phyloP scores from a whole-genome alignment of 2,797 vertebrate species.

The Phrynocephalus guinanensis region DNA sequence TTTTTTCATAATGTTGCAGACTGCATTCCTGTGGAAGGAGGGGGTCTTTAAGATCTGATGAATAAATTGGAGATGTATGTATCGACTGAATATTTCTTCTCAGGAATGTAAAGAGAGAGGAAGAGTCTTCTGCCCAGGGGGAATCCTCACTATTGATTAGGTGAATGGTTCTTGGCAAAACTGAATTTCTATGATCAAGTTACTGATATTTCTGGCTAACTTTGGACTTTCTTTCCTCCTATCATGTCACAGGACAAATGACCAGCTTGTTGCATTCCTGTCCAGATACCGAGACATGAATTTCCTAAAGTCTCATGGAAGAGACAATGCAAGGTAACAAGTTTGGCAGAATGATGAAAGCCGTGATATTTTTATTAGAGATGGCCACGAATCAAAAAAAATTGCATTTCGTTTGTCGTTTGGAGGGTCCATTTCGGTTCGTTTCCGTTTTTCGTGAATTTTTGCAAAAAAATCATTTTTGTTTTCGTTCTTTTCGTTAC shows the following conservation, averaged over 20 bases:
- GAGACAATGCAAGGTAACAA: conserved; percentile 94
- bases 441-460: no score
- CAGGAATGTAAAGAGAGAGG: neutral
- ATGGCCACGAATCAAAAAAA: no score
- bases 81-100: neutral
- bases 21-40: neutral
- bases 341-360: neutral
- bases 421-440: no score
- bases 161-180: neutral
- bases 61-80: neutral
- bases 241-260: conserved; percentile 86
- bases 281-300: conserved; percentile 97
- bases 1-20: neutral
- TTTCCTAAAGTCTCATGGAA: conserved; percentile 97
- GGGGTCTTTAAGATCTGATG: neutral
- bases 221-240: conserved; percentile 55
- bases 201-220: neutral
- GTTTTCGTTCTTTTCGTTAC: no score
- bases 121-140: neutral
- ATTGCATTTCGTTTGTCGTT: no score
- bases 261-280: conserved; percentile 96
- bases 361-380: neutral
- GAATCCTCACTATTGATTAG: neutral
- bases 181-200: neutral
- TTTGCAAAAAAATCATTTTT: no score